Base-by-base conservation (phyloP, 2,888 invertebrate genomes). In the Microdon myrmicae region DNA sequence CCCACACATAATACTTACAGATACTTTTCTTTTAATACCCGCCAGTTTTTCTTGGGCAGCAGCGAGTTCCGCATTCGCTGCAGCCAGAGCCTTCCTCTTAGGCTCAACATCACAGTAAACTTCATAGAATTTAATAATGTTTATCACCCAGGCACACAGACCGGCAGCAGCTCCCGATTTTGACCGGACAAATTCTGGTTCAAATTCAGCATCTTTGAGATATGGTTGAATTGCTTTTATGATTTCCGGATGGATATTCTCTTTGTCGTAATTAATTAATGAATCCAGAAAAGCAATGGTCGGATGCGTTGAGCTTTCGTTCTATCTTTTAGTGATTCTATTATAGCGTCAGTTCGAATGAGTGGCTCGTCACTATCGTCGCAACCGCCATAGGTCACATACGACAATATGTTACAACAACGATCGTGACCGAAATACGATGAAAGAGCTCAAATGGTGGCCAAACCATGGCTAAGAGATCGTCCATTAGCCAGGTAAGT, bases 101-200 rank as follows among this genome's bases (percentile, higher is more conserved):
- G 97, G 96, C 75, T 96, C 96, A 0, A 97, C 96, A 73, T 96
- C 95, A 75, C 96, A 95, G 78, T 91, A 96, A n/a, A 96, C 95
- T 80, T 92, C 92, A 77, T 90, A 96, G 79, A 95, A 96, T 75
- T 87, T 92, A 14, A 96, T 92, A 28, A 96, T 96, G 77, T 97
- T 97, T 58, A 96, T 93, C 0, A 94, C 96, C 95, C 96, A 97
- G 4, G 96, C 94, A 74, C 96, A 96, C 2, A 97, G 83, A 31
- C 96, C 94, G 14, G 96, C 94, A 13, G 97, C 97, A 7, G 97
- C 97, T 1, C 88, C 90, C 0, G 96, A 96, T 80, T 97, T 97
- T 0, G 90, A 89, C 71, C 90, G 83, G 3, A 97, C 87, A 71
- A 95, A 94, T 72, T 97, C 96, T 2, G 96, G 94, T 76, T 96